Conservation (phyloP, 2,888 invertebrate species). For the Agriotes lineatus region DNA sequence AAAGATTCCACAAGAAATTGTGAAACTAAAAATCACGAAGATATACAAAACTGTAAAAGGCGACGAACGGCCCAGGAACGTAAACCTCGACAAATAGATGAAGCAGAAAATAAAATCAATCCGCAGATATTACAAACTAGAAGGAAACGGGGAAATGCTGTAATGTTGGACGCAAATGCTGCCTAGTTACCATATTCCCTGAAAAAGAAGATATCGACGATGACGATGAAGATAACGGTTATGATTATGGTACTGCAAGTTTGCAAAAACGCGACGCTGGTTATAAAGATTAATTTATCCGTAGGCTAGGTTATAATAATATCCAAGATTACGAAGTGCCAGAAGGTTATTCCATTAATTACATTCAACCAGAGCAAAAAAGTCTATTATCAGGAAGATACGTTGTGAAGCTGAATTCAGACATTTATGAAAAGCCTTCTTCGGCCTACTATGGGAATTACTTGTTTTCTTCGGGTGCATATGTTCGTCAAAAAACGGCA, state of each 20-base stretch:
- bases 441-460: slow-evolving; percentile 33
- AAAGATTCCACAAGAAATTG: too few species aligned
- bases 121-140: slow-evolving; percentile 16
- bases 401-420: slow-evolving; percentile 44
- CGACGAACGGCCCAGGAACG: background rate
- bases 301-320: slow-evolving; percentile 18
- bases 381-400: slow-evolving; percentile 29
- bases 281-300: slow-evolving; percentile 16
- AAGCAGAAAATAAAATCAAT: background rate
- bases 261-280: slow-evolving; percentile 56
- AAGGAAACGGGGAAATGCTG: slow-evolving; percentile 60
- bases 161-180: slow-evolving; percentile 63
- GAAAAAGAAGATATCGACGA: slow-evolving; percentile 67
- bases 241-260: slow-evolving; percentile 66
- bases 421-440: slow-evolving; percentile 43
- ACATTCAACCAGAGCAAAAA: slow-evolving; percentile 24
- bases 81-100: slow-evolving; percentile 11
- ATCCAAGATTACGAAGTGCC: slow-evolving; percentile 16
- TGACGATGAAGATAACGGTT: slow-evolving; percentile 69
- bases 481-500: slow-evolving; percentile 50
- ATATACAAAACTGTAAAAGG: too few species aligned
- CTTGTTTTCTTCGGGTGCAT: slow-evolving; percentile 33
- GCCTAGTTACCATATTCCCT: slow-evolving; percentile 61
- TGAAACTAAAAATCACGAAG: too few species aligned
- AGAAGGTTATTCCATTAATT: slow-evolving; percentile 5